phyloP scores from a whole-genome alignment of 2,888 invertebrate genomes.

The Cabera pusaria region DNA sequence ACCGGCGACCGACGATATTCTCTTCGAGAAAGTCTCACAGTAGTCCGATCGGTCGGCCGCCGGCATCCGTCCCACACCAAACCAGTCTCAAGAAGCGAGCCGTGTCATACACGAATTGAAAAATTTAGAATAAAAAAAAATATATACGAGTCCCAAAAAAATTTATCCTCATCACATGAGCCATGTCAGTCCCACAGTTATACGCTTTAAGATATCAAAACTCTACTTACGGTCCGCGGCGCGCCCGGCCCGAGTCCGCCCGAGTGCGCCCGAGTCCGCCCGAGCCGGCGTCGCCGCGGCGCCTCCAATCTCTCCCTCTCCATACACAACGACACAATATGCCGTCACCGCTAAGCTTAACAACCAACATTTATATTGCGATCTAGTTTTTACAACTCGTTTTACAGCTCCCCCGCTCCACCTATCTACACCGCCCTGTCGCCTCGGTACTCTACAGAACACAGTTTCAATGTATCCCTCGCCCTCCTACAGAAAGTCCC shows the following conservation, averaged over 20 bases:
- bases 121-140: slow-evolving; percentile 49
- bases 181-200: slow-evolving; percentile 71
- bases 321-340: slow-evolving; percentile 81
- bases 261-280: background rate
- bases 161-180: slow-evolving; percentile 79
- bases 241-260: slow-evolving; percentile 24
- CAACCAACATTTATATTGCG: slow-evolving; percentile 73
- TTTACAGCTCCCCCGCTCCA: slow-evolving; percentile 36
- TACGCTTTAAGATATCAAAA: slow-evolving; percentile 62
- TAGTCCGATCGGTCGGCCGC: slow-evolving; percentile 4
- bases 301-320: slow-evolving; percentile 42
- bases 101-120: slow-evolving; percentile 76
- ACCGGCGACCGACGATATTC: slow-evolving; percentile 14
- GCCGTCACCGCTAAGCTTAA: slow-evolving; percentile 62
- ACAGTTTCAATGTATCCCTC: slow-evolving; percentile 75
- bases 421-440: slow-evolving; percentile 76
- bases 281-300: slow-evolving; percentile 16
- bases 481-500: slow-evolving; percentile 61
- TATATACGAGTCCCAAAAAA: slow-evolving; percentile 46
- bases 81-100: slow-evolving; percentile 71
- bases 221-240: slow-evolving; percentile 54
- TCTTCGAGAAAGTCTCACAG: slow-evolving; percentile 1
- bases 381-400: slow-evolving; percentile 71
- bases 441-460: slow-evolving; percentile 78
- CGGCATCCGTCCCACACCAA: slow-evolving; percentile 46